Percentiles rank a stretch among this genome's conserved stretches.
phyloP scores from a whole-genome alignment of 2,797 vertebrate genomes.

The Manis crassicaudata region DNA sequence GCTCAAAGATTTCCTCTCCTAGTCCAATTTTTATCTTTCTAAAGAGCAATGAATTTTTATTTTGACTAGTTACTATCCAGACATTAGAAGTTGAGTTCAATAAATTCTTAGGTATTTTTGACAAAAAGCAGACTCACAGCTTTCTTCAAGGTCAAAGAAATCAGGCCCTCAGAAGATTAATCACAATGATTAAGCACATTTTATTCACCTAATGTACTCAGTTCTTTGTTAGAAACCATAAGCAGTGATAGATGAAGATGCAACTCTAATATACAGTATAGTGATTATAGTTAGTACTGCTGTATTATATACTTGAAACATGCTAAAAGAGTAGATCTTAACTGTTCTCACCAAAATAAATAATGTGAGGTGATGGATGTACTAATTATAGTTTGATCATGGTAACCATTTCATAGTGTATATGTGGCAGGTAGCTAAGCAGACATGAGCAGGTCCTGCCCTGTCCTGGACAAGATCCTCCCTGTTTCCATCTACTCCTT shows the following conservation, averaged over 20 bases:
- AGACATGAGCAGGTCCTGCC: too few species aligned
- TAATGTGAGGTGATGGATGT: neutral
- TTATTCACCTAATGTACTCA: neutral
- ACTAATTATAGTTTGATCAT: neutral
- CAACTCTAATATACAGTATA: neutral
- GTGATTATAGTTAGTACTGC: neutral
- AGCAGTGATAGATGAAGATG: neutral
- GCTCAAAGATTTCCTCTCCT: neutral
- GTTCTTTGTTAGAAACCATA: neutral
- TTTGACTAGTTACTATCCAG: slow-evolving; percentile 42
- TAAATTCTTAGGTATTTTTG: slow-evolving; percentile 12
- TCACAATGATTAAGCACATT: neutral
- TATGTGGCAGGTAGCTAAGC: neutral
- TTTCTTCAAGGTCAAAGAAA: slow-evolving; percentile 18
- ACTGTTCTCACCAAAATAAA: neutral
- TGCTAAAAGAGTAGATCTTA: neutral
- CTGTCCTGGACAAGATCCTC: too few species aligned
- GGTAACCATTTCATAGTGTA: neutral
- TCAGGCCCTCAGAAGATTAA: neutral
- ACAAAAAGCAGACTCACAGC: neutral
- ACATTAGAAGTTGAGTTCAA: slow-evolving; percentile 27
- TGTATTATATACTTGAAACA: neutral
- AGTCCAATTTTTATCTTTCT: slow-evolving; percentile 15
- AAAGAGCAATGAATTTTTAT: slow-evolving; percentile 22
- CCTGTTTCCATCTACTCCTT: too few species aligned